Base-by-base conservation (phyloP, 2,888 invertebrate species). In the Conchocele bisecta region DNA sequence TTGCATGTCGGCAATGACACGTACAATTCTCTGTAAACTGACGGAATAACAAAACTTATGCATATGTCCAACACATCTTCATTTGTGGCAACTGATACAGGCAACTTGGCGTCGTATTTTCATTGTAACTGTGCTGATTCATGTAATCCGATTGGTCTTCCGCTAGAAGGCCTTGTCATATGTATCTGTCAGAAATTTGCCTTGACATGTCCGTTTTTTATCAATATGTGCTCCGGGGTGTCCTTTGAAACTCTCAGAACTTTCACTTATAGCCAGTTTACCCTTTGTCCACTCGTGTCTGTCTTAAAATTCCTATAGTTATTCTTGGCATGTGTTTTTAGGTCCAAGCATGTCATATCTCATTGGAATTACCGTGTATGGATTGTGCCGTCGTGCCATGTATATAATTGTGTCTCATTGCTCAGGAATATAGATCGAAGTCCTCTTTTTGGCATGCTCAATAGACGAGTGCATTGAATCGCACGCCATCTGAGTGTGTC, bases 401-500 rank as follows among this genome's bases (percentile, higher is more conserved):
- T 29, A 33, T 1, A 65, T 51, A 13, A 58, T 22, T 11, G 65
- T 58, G 17, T 65, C 41, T 41, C 67, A 60, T 31, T 67, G 53
- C 4, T 42, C 28, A 26, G 59, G 59, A 1, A 67, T 31, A 53
- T 20, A 67, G 7, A 67, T 48, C 28, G 33, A 31, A 9, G 35
- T 53, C 22, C 29, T 37, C 53, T 61, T 61, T 50, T 50, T 61
- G 4, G 61, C 61, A 29, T 37, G 17, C 31, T 53, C 41, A 9
- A 53, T 50, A 15, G 61, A 6, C 11, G 31, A 50, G 31, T 61
- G 53, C 61, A 41, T 61, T 13, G 53, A 24, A 35, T 53, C 51
- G 29, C 61, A 54, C 17, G 53, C 42, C 51, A 51, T 63, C 44
- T 50, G 22, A 7, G 63, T 63, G 54, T 54, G 63, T 9, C 63